phyloP scores from a whole-genome alignment of 2,888 invertebrate genomes.

The Malachius bipustulatus region DNA sequence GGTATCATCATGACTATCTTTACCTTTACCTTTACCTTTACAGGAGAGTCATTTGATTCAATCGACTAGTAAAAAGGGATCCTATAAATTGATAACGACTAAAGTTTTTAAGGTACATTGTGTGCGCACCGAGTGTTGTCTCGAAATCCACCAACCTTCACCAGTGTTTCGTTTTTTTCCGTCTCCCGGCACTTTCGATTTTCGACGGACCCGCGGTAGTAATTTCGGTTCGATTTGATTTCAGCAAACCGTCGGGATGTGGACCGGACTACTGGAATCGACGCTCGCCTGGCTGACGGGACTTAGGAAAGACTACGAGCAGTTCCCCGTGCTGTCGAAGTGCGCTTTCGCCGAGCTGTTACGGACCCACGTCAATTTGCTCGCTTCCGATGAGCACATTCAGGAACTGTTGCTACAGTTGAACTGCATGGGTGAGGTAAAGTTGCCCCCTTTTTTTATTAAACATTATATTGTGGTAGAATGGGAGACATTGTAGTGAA shows the following conservation, averaged over 20 bases:
- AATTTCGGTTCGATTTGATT: conserved; percentile 12
- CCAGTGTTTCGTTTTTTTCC: too few relatives aligned
- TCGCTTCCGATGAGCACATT: conserved; percentile 52
- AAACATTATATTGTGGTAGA: too few relatives aligned
- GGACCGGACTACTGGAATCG: conserved; percentile 48
- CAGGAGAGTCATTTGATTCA: conserved; percentile 15
- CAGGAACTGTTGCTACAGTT: conserved; percentile 49
- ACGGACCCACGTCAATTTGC: conserved; percentile 47
- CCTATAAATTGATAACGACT: conserved; percentile 20
- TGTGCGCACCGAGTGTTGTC: conserved; percentile 8
- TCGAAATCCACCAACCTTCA: not conserved
- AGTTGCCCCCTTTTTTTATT: too few relatives aligned
- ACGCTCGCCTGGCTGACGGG: conserved; percentile 40
- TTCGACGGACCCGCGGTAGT: too few relatives aligned
- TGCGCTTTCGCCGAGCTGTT: conserved; percentile 45
- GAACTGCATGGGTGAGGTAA: conserved; percentile 52
- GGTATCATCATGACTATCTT: not conserved
- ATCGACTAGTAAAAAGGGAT: conserved; percentile 17
- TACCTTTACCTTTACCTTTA: too few relatives aligned
- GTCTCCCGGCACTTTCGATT: too few relatives aligned
- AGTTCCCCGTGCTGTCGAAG: conserved; percentile 51
- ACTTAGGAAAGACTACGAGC: conserved; percentile 41
- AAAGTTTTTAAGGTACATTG: conserved; percentile 18
- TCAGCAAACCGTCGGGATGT: conserved; percentile 35
- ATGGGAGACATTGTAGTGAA: too few relatives aligned